Evolutionary conservation across 2,113 vertebrate genomes (phyloP).

Genomic region (Sakesphorus luctuosus): DNA sequence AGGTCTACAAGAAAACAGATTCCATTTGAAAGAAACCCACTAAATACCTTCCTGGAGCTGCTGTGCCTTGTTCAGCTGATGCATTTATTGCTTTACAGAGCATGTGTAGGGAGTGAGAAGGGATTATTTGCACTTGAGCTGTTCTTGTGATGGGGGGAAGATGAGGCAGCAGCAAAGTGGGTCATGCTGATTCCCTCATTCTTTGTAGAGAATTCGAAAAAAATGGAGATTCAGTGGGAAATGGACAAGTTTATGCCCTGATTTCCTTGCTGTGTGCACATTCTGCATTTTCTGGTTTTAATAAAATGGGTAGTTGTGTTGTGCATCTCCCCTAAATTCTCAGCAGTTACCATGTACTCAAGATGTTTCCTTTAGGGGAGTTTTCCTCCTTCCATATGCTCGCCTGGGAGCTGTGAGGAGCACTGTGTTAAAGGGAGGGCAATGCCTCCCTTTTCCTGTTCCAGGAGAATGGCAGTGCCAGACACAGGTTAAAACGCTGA

Average conservation of each 20-base stretch:
- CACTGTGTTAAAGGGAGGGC: background rate
- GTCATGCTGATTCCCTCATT: background rate
- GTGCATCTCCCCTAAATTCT: background rate
- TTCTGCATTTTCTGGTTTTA: background rate
- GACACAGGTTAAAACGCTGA: background rate
- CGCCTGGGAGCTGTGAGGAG: background rate
- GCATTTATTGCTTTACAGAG: background rate
- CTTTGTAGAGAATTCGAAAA: background rate
- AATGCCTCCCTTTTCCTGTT: background rate
- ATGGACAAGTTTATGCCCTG: background rate
- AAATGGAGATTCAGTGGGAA: background rate
- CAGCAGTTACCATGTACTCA: background rate
- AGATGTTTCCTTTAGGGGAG: background rate
- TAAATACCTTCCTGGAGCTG: background rate
- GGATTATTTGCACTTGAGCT: slow-evolving; percentile 20
- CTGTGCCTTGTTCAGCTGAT: background rate
- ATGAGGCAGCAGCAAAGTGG: background rate
- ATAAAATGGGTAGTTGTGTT: background rate
- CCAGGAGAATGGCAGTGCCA: background rate
- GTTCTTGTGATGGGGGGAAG: background rate
- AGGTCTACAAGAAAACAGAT: background rate
- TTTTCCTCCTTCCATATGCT: background rate
- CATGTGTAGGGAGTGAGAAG: background rate
- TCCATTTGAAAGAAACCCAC: background rate
- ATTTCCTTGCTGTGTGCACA: background rate